Evolutionary conservation across 2,113 vertebrate genomes (phyloP).

Genomic region (Macrotus californicus): DNA sequence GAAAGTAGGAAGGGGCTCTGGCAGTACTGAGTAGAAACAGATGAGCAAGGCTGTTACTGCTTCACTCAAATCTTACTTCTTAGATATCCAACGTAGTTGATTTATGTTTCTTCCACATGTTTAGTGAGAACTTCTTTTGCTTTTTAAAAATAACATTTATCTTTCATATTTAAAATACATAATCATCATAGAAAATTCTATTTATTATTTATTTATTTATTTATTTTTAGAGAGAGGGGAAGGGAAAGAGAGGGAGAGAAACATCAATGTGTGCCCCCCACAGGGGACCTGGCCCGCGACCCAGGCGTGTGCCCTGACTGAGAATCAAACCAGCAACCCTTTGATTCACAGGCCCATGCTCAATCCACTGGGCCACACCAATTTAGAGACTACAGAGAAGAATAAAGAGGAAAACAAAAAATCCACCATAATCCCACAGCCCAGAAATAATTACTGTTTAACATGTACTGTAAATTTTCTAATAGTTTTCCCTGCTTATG

Average conservation of each 20-base stretch:
- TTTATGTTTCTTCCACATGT: neutral
- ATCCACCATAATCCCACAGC: neutral
- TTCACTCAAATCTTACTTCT: neutral
- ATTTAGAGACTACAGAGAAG: slow-evolving; percentile 3
- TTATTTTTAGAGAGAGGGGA: no score
- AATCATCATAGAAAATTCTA: neutral
- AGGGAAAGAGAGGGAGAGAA: no score
- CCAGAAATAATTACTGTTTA: neutral
- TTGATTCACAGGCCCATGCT: no score
- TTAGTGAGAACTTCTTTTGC: neutral
- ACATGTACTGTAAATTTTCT: neutral
- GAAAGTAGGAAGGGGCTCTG: neutral
- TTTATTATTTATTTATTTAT: no score
- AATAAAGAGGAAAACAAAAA: slow-evolving; percentile 28
- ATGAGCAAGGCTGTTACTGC: neutral
- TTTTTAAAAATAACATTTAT: slow-evolving; percentile 17
- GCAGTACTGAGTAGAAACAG: neutral
- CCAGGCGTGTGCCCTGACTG: no score
- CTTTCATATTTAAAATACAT: slow-evolving; percentile 19
- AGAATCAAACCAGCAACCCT: no score
- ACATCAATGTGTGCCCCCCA: no score
- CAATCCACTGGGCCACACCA: no score
- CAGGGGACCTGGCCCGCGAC: no score
- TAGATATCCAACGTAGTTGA: neutral
- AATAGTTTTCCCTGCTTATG: neutral